phyloP scores from a whole-genome alignment of 2,113 vertebrate genomes.

The Pollimyrus isidori region DNA sequence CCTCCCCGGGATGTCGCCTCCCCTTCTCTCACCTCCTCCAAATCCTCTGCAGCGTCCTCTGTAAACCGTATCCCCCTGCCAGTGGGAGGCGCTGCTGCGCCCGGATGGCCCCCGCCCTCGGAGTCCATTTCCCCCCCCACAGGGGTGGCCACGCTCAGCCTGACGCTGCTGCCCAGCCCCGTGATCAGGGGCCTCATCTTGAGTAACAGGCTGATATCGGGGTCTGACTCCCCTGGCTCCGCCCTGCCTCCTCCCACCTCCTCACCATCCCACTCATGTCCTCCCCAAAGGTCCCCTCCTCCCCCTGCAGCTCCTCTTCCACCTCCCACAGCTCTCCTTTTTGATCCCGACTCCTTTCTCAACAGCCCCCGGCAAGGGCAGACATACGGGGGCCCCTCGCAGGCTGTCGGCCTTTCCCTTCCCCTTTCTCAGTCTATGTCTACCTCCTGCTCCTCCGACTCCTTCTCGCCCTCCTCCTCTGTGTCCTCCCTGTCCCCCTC shows the following conservation, averaged over 20 bases:
- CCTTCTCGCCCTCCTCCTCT: slow-evolving; percentile 14
- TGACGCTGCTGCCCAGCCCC: slow-evolving; percentile 63
- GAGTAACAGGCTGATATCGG: slow-evolving; percentile 37
- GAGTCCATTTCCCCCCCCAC: slow-evolving; percentile 26
- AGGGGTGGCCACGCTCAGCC: slow-evolving; percentile 42
- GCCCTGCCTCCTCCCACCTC: slow-evolving; percentile 17
- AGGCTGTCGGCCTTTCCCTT: slow-evolving; percentile 11
- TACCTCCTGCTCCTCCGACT: background rate
- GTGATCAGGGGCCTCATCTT: slow-evolving; percentile 47
- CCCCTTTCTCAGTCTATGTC: background rate
- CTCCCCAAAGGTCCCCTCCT: slow-evolving; percentile 21
- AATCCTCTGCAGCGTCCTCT: background rate
- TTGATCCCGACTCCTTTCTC: slow-evolving; percentile 80
- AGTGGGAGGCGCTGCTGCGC: background rate
- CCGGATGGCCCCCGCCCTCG: slow-evolving; percentile 22
- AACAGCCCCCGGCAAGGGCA: slow-evolving; percentile 81
- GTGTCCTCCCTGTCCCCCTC: slow-evolving; percentile 24
- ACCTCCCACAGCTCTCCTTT: slow-evolving; percentile 40
- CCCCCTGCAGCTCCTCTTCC: slow-evolving; percentile 27
- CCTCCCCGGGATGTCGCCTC: slow-evolving; percentile 35
- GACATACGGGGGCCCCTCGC: slow-evolving; percentile 69
- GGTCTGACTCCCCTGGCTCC: slow-evolving; percentile 10
- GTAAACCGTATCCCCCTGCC: background rate
- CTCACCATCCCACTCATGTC: background rate
- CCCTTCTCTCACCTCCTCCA: background rate